Conservation (phyloP, 2,888 invertebrate genomes). For the Acanthococcus lagerstroemiae region DNA sequence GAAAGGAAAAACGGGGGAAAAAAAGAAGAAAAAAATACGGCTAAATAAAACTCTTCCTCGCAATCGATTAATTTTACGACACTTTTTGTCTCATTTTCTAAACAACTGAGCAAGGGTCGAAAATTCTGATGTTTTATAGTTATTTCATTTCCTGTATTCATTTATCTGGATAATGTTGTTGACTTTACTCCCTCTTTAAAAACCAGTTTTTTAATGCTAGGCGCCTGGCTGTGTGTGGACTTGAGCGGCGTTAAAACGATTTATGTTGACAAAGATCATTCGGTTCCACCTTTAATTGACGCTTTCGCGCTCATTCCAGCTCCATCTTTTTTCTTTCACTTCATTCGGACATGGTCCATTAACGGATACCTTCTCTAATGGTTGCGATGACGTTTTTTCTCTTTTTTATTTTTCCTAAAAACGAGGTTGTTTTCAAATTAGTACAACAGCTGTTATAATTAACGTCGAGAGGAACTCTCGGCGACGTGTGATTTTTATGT, state of each 20-base stretch:
- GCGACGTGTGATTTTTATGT: too few relatives aligned
- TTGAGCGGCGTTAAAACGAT: constrained; percentile 9
- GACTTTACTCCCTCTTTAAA: not conserved
- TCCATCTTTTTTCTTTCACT: not conserved
- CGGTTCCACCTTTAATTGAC: constrained; percentile 5
- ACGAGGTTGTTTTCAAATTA: constrained; percentile 1
- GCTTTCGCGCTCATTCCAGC: constrained; percentile 8
- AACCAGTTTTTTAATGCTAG: not conserved
- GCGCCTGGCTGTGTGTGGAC: not conserved
- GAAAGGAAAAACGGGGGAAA: too few relatives aligned
- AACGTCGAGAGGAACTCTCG: not conserved
- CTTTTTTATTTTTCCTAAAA: not conserved
- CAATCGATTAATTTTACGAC: constrained; percentile 15
- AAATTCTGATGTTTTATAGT: not conserved
- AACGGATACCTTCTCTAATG: not conserved
- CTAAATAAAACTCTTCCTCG: too few relatives aligned
- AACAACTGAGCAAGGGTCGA: not conserved
- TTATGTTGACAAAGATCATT: constrained; percentile 5
- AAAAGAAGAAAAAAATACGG: too few relatives aligned
- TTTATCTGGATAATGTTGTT: not conserved
- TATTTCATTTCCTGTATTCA: constrained; percentile 3
- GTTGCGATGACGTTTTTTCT: not conserved
- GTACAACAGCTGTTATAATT: not conserved
- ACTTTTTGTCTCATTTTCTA: not conserved
- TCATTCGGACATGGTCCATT: too few relatives aligned